A percentile compares a stretch with the other conserved stretches of the same genome.
These are phyloP conservation scores for Elysia chlorotica DNA, from an alignment of 1,140 invertebrate species.

Conservation along the genomic window DNA sequence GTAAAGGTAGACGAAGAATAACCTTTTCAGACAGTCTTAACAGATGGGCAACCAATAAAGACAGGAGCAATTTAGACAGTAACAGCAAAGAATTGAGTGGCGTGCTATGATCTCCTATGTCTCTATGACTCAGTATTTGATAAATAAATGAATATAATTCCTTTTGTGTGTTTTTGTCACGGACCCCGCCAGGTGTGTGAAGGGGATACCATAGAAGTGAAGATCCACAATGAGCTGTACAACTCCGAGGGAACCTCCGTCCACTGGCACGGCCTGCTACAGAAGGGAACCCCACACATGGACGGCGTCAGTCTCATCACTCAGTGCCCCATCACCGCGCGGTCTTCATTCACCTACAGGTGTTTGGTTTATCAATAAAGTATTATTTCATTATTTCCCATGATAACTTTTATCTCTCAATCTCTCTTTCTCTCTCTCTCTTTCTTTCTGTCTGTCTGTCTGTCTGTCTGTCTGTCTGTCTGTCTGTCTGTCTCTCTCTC, in stretches of 20 bases:
- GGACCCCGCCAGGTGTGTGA: conserved; percentile 41
- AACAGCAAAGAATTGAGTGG: too few relatives aligned
- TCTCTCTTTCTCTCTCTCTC: background rate
- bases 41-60: too few relatives aligned
- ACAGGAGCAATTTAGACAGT: too few relatives aligned
- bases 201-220: conserved; percentile 44
- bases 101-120: too few relatives aligned
- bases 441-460: background rate
- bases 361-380: too few relatives aligned
- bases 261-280: conserved; percentile 50
- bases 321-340: conserved; percentile 42
- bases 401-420: too few relatives aligned
- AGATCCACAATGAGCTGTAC: conserved; percentile 41
- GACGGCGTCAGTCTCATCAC: conserved; percentile 49
- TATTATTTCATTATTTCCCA: too few relatives aligned
- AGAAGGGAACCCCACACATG: conserved; percentile 39
- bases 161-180: too few relatives aligned
- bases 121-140: too few relatives aligned
- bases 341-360: conserved; percentile 43
- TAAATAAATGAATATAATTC: too few relatives aligned
- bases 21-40: too few relatives aligned
- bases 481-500: background rate
- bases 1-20: too few relatives aligned
- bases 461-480: background rate
- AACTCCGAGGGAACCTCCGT: conserved; percentile 62